Conservation (phyloP, 1,140 invertebrate genomes). For the Sarcophaga bullata region DNA sequence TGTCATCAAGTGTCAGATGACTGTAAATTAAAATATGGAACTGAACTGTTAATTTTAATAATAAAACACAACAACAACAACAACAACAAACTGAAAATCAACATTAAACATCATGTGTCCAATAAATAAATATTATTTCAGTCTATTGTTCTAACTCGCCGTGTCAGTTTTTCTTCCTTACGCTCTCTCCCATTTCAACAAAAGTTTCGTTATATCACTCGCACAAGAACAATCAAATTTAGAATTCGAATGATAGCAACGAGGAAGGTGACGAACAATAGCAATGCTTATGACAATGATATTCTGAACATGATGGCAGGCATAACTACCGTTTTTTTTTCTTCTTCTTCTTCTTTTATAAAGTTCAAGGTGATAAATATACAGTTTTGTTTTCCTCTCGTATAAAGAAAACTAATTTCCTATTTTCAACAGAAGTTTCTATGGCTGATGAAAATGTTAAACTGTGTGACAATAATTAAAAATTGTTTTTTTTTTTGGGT, state of each 20-base stretch:
- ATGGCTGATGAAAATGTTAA: neutral
- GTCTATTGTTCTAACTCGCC: no score
- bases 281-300: neutral
- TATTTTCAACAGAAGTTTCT: no score
- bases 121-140: neutral
- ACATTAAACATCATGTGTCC: neutral
- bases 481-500: neutral
- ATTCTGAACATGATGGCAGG: neutral
- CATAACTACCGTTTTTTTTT: neutral
- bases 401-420: neutral
- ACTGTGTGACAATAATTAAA: neutral
- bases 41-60: neutral
- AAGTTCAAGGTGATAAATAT: slow-evolving; percentile 15
- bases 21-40: slow-evolving; percentile 29
- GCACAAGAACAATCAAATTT: no score
- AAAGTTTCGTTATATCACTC: no score
- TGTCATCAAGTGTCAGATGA: slow-evolving; percentile 34
- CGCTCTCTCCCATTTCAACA: no score
- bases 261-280: neutral
- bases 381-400: neutral
- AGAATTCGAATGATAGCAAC: no score
- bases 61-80: neutral
- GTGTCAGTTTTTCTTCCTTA: no score
- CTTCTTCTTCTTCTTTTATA: neutral
- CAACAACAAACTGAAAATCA: neutral